phyloP scores from a whole-genome alignment of 2,113 vertebrate genomes.

The Takifugu bimaculatus region DNA sequence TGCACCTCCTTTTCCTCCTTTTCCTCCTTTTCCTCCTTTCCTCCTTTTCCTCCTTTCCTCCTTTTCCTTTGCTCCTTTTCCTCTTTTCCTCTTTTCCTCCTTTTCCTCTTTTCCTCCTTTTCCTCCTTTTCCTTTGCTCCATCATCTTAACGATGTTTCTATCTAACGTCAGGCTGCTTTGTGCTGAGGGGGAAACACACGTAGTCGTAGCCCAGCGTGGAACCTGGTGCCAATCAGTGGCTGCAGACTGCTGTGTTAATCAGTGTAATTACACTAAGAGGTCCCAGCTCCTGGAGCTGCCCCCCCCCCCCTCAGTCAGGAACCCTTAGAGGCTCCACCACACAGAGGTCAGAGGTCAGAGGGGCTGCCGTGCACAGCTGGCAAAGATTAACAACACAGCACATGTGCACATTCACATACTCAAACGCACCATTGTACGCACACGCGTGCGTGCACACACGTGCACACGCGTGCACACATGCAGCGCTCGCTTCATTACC shows the following conservation, averaged over 20 bases:
- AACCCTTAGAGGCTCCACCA: constrained; percentile 27
- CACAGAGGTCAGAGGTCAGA: constrained; percentile 60
- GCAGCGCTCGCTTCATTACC: constrained; percentile 39
- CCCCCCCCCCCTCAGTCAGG: constrained; percentile 34
- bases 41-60: neutral
- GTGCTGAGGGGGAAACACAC: no score
- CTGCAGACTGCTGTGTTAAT: constrained; percentile 47
- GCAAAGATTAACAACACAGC: constrained; percentile 68
- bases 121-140: neutral
- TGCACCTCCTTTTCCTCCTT: neutral
- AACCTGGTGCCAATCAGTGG: constrained; percentile 54
- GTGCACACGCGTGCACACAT: constrained; percentile 23
- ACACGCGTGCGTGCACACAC: constrained; percentile 17
- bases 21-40: neutral
- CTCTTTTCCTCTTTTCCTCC: neutral
- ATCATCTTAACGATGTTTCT: neutral
- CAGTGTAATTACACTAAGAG: constrained; percentile 66
- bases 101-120: neutral
- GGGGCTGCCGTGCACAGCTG: constrained; percentile 62
- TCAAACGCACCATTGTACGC: constrained; percentile 61
- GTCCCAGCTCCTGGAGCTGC: constrained; percentile 48
- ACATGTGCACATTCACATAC: constrained; percentile 54
- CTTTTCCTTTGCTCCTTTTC: neutral
- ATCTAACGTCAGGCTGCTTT: neutral
- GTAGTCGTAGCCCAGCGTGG: constrained; percentile 9